Base-by-base conservation (phyloP, 1,140 invertebrate genomes). In the Alviniconcha marisindica region DNA sequence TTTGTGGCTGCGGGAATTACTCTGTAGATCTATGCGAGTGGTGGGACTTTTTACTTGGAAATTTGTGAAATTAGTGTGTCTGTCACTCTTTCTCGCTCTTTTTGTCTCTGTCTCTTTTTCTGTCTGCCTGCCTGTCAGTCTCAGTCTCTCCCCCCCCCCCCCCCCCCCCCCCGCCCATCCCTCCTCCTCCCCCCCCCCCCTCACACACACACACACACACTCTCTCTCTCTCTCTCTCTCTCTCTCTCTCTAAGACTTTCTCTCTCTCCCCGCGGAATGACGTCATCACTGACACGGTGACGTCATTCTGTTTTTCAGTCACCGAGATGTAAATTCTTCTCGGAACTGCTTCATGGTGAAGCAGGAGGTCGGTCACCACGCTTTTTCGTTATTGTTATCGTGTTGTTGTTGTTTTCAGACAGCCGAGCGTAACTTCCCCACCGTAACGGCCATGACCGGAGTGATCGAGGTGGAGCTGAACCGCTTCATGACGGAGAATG, bases 381-480 rank as follows among this genome's bases (percentile, higher is more conserved):
- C n/a, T n/a, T n/a, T n/a, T n/a, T n/a, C n/a, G n/a, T n/a, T n/a
- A n/a, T n/a, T n/a, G n/a, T n/a, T n/a, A n/a, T n/a, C 36, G 1
- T 71, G 14, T 71, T 12, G 12, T 38, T 66, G 77, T 15, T 74
- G 4, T 38, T 18, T 24, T 14, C 77, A 87, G 84, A 84, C 33
- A 2, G 7, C 12, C 14, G 24, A 71, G 21, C 83, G 86, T 31
- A 48, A 73, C 10, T 86, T 84, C 81, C 48, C 54, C 14, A 86
- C 85, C 4, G 42, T 89, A 33, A 87, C 86, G 0, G 87, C 77
- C 15, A 84, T 87, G 74, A 86, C 88, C 0, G 87, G 88, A 2
- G 84, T 87, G 33, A 82, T 80, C n/a, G 83, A 85, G 63, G 38
- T 81, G 3, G 84, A 89, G 15, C 60, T 89, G 56, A 87, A 89